A percentile compares a stretch with the other conserved stretches of the same genome.
Conservation (phyloP, 2,888 invertebrate genomes). For the Acutogordius australiensis region DNA sequence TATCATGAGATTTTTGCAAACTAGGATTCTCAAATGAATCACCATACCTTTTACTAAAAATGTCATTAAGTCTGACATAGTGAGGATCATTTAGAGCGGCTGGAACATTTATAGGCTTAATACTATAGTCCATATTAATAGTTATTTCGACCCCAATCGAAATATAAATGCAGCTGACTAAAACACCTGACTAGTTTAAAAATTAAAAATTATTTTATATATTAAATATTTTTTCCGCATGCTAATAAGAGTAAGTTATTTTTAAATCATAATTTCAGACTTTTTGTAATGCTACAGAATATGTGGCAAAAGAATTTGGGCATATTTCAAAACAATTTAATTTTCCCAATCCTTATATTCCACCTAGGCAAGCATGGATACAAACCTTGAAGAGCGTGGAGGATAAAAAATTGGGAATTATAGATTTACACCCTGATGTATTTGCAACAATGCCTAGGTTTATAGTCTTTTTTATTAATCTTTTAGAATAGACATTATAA, state of each 20-base stretch:
- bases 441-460: conserved; percentile 48
- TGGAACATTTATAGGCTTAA: neutral
- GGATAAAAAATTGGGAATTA: conserved; percentile 34
- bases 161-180: too few species aligned
- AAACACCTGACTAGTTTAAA: neutral
- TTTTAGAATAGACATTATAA: conserved; percentile 42
- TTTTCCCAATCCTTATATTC: conserved; percentile 16
- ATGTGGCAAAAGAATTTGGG: neutral
- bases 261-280: neutral
- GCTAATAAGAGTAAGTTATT: neutral
- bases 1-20: neutral
- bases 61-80: neutral
- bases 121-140: too few species aligned
- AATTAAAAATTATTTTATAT: neutral
- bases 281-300: neutral
- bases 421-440: conserved; percentile 60
- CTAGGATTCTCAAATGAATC: neutral
- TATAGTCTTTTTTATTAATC: conserved; percentile 16
- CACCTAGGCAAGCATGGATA: conserved; percentile 22
- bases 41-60: neutral
- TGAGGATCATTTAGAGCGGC: neutral
- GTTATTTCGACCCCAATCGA: too few species aligned
- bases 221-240: neutral
- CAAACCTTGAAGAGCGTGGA: conserved; percentile 20
- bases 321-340: neutral